Evolutionary conservation across 2,113 vertebrate genomes (phyloP), one percentile per base, ranked within the genome.

Genomic region (Theristicus caerulescens): DNA sequence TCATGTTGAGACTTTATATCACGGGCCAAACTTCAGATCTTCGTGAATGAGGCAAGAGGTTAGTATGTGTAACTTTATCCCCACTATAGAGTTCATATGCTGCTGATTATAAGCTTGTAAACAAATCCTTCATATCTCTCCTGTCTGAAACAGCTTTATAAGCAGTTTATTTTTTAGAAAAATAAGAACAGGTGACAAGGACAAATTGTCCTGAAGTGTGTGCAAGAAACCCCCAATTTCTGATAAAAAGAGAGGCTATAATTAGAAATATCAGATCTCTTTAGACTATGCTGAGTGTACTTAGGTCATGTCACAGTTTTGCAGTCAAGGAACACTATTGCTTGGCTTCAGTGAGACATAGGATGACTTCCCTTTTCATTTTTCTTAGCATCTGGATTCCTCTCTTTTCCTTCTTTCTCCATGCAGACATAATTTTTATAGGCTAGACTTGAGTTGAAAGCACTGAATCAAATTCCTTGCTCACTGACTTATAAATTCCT

Each of bases 51-150:
- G 93, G 93, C 86, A 94, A 95, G 88, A 94, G 94, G 96, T 97
- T 96, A 96, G 52, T 29, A 42, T 46, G 47, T 58, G 96, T 89
- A 97, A 97, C 54, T 87, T 91, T 92, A 97, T 89, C 83, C 61
- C 24, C 54, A 42, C 55, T 44, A 3, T 20, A 44, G 86, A 72
- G 66, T 95, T 97, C 96, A 96, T 96, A 94, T 95, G 96, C 77
- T 96, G 94, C 69, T 96, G 77, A 96, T 97, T 96, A 94, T 96
- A n/a, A 85, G 55, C 88, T 79, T 96, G 94, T 89, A 95, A 96
- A 96, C 73, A 94, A 94, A 97, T 86, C 76, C 70, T 89, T 93
- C 77, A 47, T 93, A 78, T 83, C 86, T 84, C 66, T 91, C 32
- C 46, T 85, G 44, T 79, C 83, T 74, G 58, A 94, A 96, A 89